Evolutionary conservation across 2,113 vertebrate genomes (phyloP), one percentile per base, ranked within the genome.

Genomic region (Thamnophis sirtalis): DNA sequence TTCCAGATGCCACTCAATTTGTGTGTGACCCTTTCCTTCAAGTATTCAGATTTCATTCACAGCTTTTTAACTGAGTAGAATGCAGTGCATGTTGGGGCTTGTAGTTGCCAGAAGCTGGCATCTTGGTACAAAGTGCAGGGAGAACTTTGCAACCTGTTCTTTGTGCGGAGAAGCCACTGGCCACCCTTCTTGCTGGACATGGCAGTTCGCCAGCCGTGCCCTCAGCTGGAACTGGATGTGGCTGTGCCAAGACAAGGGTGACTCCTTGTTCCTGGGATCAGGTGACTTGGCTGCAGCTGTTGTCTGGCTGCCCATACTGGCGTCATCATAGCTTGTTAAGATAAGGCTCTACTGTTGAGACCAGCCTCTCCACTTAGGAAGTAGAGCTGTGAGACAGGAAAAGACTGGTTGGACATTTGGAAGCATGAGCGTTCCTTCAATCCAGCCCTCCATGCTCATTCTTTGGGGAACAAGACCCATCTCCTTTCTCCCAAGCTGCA

Each of bases 161-260:
- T 60, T 48, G 49, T 8, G 21, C 63, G 87, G 63, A 43, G 33
- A 88, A 93, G 54, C 86, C 3, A n/a, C 63, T 10, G 33, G 49
- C 4, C 91, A 73, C 33, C 49, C 56, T 38, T 80, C 56, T 86
- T 17, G 10, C 53, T 19, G 54, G 86, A 33, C 0, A 0, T 60
- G 89, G 92, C 68, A 54, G 49, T 21, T 68, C 11, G 89, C 92
- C 90, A 84, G 92, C 38, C 15, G 10, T 53, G 92, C 86, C 58
- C 58, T 90, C 51, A 84, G 53, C 89, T 93, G 85, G 85, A 89
- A 87, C 84, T 86, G 87, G 73, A 49, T 92, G 88, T n/a, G 38
- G 89, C 55, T 89, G 91, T 89, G 87, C 73, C 91, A 88, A 60
- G 63, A 68, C 85, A 28, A 50, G 89, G 85, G 28, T 60, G 43